Base-by-base conservation (phyloP, 2,113 vertebrate species). In the Corythoichthys haematopterus region DNA sequence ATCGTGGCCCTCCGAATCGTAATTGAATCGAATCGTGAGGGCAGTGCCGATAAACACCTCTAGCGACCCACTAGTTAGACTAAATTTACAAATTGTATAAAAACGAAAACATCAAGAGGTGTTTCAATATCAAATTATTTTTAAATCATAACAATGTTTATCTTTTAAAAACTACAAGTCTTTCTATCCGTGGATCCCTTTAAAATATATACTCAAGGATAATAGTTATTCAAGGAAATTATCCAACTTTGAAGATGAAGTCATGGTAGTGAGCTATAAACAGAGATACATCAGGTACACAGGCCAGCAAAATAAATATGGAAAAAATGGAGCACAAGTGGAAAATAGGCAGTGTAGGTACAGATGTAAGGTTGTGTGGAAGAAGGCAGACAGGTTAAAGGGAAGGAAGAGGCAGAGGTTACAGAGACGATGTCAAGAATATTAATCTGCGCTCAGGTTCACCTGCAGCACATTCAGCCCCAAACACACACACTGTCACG, bases 391-490 rank as follows among this genome's bases (percentile, higher is more conserved):
- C 38, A 1, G 72, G 68, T 78, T 73, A 70, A 73, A 75, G 66
- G 68, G 56, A 68, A 68, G 70, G 61, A 64, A 52, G 75, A 80
- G 63, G 55, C 66, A 74, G 83, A 80, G 64, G 72, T 83, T 84
- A 83, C 82, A 70, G 79, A 85, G 72, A 75, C 82, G 74, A 80
- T 83, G 81, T 87, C 83, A 80, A 78, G 83, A 88, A 87, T 84
- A 88, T 84, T 86, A 85, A 86, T 85, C 70, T 76, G 57, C 36
- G 65, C 81, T 84, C 78, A 68, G 80, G 75, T 85, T 83, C 86
- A 87, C 84, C 81, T 88, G 80, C 80, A 85, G 70, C 74, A 71
- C 71, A 80, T 86, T 86, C 79, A 87, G 80, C 71, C 72, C 78
- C 84, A 86, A 86, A 86, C 80, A 82, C 76, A 82, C 33, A 82